These are phyloP conservation scores for Cheilosia soror DNA, from an alignment of 2,888 invertebrate species.

Conservation along the genomic window DNA sequence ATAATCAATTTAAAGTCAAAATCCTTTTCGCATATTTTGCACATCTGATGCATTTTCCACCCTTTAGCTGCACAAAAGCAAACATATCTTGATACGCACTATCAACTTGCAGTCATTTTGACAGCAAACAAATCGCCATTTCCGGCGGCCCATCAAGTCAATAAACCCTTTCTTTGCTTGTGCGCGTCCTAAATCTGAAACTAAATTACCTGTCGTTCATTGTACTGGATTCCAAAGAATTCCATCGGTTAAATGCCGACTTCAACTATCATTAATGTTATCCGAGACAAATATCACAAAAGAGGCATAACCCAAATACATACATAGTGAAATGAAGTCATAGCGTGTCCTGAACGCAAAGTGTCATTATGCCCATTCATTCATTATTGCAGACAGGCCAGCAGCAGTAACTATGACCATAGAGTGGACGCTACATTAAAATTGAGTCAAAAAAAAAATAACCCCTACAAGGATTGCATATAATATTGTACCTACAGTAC, in stretches of 20 bases:
- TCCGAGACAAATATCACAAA: conserved; percentile 37
- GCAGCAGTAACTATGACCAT: conserved; percentile 46
- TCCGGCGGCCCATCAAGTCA: conserved; percentile 13
- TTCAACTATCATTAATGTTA: conserved; percentile 43
- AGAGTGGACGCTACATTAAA: conserved; percentile 41
- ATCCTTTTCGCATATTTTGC: no score
- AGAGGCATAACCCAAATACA: conserved; percentile 48
- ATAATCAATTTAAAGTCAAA: no score
- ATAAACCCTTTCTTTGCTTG: neutral
- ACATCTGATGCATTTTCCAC: neutral
- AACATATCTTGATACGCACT: neutral
- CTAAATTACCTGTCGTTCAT: conserved; percentile 47
- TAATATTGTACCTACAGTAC: neutral
- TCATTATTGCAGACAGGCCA: conserved; percentile 5
- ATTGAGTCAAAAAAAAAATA: conserved; percentile 25
- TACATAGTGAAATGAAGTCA: conserved; percentile 48
- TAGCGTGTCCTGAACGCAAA: conserved; percentile 30
- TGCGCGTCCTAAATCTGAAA: conserved; percentile 15
- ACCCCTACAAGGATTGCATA: conserved; percentile 32
- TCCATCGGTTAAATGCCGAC: conserved; percentile 36
- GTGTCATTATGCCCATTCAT: conserved; percentile 14
- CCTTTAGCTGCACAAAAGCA: neutral
- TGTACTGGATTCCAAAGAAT: conserved; percentile 28
- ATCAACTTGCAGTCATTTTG: neutral
- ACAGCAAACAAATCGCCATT: neutral